Evolutionary conservation across 2,797 vertebrate species (phyloP).

Genomic region (Anisognathus igniventris): DNA sequence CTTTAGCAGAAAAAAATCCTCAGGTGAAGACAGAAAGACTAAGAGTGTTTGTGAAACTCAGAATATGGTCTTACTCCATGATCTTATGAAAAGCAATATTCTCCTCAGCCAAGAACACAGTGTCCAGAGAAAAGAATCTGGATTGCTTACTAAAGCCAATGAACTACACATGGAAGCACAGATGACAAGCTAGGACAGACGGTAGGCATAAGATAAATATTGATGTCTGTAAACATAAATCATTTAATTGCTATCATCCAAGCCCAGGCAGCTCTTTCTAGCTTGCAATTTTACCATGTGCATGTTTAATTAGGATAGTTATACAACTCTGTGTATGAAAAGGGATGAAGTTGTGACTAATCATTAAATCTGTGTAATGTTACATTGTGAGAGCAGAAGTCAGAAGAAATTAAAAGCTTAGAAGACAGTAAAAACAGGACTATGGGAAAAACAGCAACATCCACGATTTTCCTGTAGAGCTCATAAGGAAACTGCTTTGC

Average conservation of each 20-base stretch:
- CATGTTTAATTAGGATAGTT: constrained; percentile 11
- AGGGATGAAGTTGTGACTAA: neutral
- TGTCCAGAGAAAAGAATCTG: neutral
- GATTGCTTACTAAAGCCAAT: neutral
- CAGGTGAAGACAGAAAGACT: constrained; percentile 7
- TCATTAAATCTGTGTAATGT: neutral
- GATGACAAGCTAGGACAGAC: neutral
- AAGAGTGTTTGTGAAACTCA: neutral
- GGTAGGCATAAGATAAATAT: neutral
- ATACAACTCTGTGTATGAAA: neutral
- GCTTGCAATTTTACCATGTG: neutral
- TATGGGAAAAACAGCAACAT: neutral
- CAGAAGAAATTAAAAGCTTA: neutral
- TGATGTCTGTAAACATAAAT: constrained; percentile 12
- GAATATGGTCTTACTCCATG: neutral
- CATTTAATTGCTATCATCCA: constrained; percentile 33
- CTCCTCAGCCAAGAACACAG: neutral
- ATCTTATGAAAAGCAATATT: neutral
- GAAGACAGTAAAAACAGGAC: neutral
- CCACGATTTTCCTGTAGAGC: neutral
- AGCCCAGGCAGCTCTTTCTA: neutral
- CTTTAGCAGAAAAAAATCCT: neutral
- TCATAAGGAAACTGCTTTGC: neutral
- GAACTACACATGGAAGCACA: neutral
- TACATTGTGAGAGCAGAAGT: neutral